A percentile compares a stretch with the other conserved stretches of the same genome.
Conservation (phyloP, 2,888 invertebrate species). For the Cenopis cana region DNA sequence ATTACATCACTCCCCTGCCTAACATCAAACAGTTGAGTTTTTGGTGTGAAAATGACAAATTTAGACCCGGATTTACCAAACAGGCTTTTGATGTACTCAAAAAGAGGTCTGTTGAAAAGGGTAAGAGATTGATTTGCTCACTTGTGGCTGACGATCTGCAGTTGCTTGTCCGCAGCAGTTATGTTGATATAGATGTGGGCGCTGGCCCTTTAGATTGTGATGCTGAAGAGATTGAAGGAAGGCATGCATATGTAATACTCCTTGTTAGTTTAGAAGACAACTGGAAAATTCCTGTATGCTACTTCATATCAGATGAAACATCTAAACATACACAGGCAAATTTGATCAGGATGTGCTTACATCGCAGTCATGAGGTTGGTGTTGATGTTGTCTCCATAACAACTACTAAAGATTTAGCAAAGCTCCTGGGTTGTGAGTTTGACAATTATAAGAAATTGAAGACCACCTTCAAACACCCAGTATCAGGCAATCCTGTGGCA, state of each 20-base stretch:
- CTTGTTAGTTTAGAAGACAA: constrained; percentile 37
- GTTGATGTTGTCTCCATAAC: constrained; percentile 38
- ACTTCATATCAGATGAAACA: constrained; percentile 29
- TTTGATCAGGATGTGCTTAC: constrained; percentile 30
- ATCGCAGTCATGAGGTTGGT: constrained; percentile 30
- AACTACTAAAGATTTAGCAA: constrained; percentile 7
- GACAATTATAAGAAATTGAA: constrained; percentile 1
- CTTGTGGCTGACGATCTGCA: constrained; percentile 20
- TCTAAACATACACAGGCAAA: constrained; percentile 11
- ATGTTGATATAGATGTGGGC: constrained; percentile 19
- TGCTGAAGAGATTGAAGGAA: constrained; percentile 14
- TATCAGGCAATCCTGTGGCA: constrained; percentile 1
- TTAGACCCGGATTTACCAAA: constrained; percentile 30
- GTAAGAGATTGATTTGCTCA: constrained; percentile 16
- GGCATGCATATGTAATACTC: constrained; percentile 26
- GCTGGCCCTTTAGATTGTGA: constrained; percentile 22
- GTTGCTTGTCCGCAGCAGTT: constrained; percentile 7
- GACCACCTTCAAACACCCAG: constrained; percentile 29
- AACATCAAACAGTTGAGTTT: constrained; percentile 1
- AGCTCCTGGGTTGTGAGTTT: constrained; percentile 24
- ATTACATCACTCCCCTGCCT: constrained; percentile 31
- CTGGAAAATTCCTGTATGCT: constrained; percentile 41
- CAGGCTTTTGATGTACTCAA: constrained; percentile 29
- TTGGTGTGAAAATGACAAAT: constrained; percentile 30
- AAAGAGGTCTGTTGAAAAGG: not conserved